Evolutionary conservation across 2,888 invertebrate genomes (phyloP), one percentile per base, ranked within the genome.

Genomic region (Ichneumoninae sp.): DNA sequence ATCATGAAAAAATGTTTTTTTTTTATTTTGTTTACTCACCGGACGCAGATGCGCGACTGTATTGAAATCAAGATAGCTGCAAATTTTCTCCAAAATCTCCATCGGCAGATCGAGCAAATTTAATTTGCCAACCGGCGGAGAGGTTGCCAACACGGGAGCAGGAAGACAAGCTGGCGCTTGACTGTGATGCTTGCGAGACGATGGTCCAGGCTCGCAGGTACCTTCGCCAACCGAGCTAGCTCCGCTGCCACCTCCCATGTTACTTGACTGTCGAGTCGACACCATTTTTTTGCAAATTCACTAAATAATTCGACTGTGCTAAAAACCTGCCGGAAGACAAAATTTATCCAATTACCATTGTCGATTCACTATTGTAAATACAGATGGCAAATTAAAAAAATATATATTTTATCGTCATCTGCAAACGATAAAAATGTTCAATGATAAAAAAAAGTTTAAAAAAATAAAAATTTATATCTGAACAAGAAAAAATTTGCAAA

Each of bases 61-160:
- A 93, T 97, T 97, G 94, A 96, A 98, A 88, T 96, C 96, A 90
- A 97, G 93, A 91, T 96, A 96, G 86, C 96, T 95, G 89, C 97
- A 95, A 88, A 98, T 96, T 93, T 97, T 97, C 92, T 97, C 96
- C 85, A 97, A 94, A 87, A 98, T 95, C 94, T 98, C 98, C 88
- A 96, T 95, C 30, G 98, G 98, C 91, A 98, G 94, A 94, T 98
- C 96, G 87, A 97, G 94, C 84, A 98, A 93, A 91, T 94, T 93
- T 36, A 94, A 77, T 40, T 89, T 88, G 63, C 89, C 86, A 44
- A 79, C 82, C 36, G 89, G 40, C 30, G 88, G 85, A 76, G 91
- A 85, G 89, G 69, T 63, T 22, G 83, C 69, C 63, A 79, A 52
- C 87, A 50, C 33, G 8, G 74, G 63, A 10, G 63, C 13, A 10